A percentile compares a stretch with the other conserved stretches of the same genome.
Conservation (phyloP, 1,140 invertebrate genomes). For the Neodiprion fabricii region DNA sequence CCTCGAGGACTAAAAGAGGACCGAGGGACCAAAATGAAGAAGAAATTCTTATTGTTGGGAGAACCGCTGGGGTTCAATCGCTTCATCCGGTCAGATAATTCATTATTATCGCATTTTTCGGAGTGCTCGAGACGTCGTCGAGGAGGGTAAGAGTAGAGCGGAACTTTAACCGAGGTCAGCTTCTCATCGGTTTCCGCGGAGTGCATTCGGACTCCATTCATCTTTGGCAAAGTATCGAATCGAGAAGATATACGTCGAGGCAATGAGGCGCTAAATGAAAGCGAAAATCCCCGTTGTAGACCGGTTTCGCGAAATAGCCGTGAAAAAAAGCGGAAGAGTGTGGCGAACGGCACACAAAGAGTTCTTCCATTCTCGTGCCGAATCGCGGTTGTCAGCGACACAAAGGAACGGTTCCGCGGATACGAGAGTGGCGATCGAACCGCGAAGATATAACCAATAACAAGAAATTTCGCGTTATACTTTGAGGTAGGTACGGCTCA, state of each 20-base stretch:
- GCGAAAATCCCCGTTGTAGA: background rate
- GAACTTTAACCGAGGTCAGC: background rate
- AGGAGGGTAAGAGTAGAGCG: background rate
- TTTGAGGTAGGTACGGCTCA: background rate
- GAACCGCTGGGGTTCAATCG: background rate
- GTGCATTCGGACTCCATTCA: background rate
- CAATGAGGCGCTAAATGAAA: slow-evolving; percentile 2
- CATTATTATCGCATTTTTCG: slow-evolving; percentile 2
- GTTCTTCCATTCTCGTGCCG: background rate
- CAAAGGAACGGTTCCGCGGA: background rate
- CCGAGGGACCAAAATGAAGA: background rate
- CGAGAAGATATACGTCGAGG: background rate
- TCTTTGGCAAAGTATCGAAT: slow-evolving; percentile 5
- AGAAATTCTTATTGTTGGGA: no score
- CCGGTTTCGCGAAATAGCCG: background rate
- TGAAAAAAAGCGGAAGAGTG: background rate
- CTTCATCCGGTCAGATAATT: background rate
- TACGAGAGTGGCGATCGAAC: background rate
- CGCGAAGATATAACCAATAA: background rate
- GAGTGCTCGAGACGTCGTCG: background rate
- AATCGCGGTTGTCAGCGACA: background rate
- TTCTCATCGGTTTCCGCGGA: background rate
- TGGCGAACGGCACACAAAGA: background rate
- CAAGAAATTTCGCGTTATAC: background rate
- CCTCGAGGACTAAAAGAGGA: background rate